Conservation (phyloP, 1,140 invertebrate species). For the Calephelis nemesis region DNA sequence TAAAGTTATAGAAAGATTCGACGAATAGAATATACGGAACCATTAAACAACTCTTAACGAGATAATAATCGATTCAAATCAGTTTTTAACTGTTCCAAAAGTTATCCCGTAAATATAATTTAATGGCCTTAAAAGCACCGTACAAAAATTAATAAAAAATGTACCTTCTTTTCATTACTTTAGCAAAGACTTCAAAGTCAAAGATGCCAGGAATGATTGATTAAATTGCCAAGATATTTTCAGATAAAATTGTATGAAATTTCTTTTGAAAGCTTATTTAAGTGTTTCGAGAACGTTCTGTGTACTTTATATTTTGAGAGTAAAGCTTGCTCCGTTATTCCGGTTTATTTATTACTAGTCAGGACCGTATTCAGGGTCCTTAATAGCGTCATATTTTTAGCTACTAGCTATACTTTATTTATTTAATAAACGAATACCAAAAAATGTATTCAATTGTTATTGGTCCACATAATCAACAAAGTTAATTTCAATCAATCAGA, state of each 20-base stretch:
- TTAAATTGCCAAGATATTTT: slow-evolving; percentile 6
- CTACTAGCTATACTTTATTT: no score
- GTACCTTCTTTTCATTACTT: not conserved
- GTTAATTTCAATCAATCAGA: no score
- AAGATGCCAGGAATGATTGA: slow-evolving; percentile 12
- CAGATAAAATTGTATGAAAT: slow-evolving; percentile 5
- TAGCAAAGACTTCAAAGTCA: slow-evolving; percentile 14
- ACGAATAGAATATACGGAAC: not conserved
- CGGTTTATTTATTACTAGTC: not conserved
- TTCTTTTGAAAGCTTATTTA: slow-evolving; percentile 8
- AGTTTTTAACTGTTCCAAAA: not conserved
- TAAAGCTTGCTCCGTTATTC: not conserved
- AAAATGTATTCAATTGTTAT: no score
- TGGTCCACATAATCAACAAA: no score
- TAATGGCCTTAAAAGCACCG: not conserved
- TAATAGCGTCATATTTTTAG: no score
- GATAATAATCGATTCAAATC: no score
- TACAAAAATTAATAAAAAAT: slow-evolving; percentile 4
- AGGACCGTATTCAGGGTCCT: no score
- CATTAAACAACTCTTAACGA: no score
- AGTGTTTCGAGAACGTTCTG: not conserved
- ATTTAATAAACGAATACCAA: no score
- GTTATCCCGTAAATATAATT: slow-evolving; percentile 1
- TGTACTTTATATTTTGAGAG: slow-evolving; percentile 3
- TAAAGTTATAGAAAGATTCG: slow-evolving; percentile 20